phyloP scores from a whole-genome alignment of 1,140 invertebrate species.

The Pteromalus puparum region DNA sequence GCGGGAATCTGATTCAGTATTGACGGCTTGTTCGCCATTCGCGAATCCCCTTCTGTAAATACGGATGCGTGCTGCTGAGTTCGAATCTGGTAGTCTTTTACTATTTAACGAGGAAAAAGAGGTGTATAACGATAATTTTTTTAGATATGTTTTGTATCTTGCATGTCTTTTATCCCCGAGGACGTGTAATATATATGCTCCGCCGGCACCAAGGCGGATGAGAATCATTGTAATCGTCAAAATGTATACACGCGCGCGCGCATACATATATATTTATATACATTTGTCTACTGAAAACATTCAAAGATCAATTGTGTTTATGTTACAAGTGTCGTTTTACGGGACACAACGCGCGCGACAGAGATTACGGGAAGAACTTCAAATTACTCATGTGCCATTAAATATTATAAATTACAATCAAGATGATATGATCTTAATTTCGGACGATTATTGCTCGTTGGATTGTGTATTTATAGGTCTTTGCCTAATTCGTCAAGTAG shows the following conservation, averaged over 20 bases:
- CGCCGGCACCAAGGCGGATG: slow-evolving; percentile 9
- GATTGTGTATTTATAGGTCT: slow-evolving; percentile 55
- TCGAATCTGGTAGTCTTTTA: slow-evolving; percentile 45
- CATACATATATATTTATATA: not conserved
- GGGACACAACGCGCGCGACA: slow-evolving; percentile 22
- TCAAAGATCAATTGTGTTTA: slow-evolving; percentile 26
- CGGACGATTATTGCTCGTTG: slow-evolving; percentile 55
- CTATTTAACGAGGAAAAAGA: slow-evolving; percentile 37
- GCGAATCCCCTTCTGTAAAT: slow-evolving; percentile 58
- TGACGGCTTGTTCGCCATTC: slow-evolving; percentile 46
- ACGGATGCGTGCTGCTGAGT: slow-evolving; percentile 46
- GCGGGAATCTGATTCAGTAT: slow-evolving; percentile 50
- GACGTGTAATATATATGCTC: slow-evolving; percentile 50
- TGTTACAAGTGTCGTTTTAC: slow-evolving; percentile 48
- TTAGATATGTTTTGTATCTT: slow-evolving; percentile 60
- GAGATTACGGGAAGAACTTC: slow-evolving; percentile 42
- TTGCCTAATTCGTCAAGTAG: slow-evolving; percentile 55
- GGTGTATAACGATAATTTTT: slow-evolving; percentile 50
- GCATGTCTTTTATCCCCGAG: slow-evolving; percentile 47
- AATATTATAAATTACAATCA: slow-evolving; percentile 62
- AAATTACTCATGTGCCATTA: slow-evolving; percentile 68
- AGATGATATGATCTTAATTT: slow-evolving; percentile 46
- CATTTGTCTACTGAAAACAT: slow-evolving; percentile 40
- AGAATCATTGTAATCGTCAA: slow-evolving; percentile 36
- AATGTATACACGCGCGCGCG: not conserved